Evolutionary conservation across 2,797 vertebrate genomes (phyloP), one percentile per base, ranked within the genome.

Genomic region (Lagocephalus sceleratus): DNA sequence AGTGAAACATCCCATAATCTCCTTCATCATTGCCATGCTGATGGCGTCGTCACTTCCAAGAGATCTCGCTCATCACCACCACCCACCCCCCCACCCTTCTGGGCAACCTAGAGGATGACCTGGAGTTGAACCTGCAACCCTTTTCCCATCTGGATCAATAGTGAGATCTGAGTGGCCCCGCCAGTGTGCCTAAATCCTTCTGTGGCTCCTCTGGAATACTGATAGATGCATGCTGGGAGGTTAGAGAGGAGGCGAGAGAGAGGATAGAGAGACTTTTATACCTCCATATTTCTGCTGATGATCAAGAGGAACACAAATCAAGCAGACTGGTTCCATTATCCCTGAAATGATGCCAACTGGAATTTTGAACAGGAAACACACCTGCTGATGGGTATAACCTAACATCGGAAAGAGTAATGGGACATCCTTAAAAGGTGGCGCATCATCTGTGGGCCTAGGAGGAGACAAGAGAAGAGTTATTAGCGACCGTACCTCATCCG

Each of bases 101-200:
- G 67, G 68, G 78, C 79, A 83, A 85, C 81, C 82, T 82, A 32
- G 39, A 75, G 81, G 85, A 46, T 82, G 82, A 86, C 87, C 87
- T 72, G 65, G 75, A 82, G 74, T 81, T 88, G 85, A 88, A 88
- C 85, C 69, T 7, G 19, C 75, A 81, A 82, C 84, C 80, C 62
- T 73, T 76, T 75, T 71, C 73, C 78, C 85, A 73, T 75, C 71
- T 59, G 78, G 78, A 88, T 88, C 82, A 78, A 86, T 86, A 82
- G 45, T 47, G 63, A 87, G 87, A 88, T 87, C 84, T 85, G 74
- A 87, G 82, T 67, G 2, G 57, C 76, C 29, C 73, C 32, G 78
- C 68, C 77, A 51, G 55, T 79, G 71, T 71, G 64, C 68, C 76
- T 83, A 86, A 88, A 86, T 83, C 87, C 85, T 69, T 47, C 75